Percentiles rank a stretch among this genome's conserved stretches.
Evolutionary conservation across 1,140 invertebrate genomes (phyloP).

Genomic region (Limonius californicus): DNA sequence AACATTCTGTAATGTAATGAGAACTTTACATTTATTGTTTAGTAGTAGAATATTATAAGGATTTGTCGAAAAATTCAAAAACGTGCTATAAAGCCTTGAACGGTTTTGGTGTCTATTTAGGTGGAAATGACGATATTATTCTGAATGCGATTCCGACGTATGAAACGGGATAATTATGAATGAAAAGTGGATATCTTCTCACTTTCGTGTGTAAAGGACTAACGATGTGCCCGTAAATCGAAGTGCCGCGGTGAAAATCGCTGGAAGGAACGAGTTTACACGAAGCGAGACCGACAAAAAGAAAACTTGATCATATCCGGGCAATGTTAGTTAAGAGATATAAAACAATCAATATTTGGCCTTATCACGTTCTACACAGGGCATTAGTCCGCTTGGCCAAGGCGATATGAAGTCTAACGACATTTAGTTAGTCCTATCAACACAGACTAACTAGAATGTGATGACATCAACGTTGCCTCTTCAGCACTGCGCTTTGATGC

Average conservation of each 20-base stretch:
- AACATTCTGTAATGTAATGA: too few species aligned
- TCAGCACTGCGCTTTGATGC: conserved; percentile 8
- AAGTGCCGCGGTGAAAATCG: too few species aligned
- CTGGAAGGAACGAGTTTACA: background rate
- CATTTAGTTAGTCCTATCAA: conserved; percentile 12
- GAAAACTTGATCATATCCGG: conserved; percentile 5
- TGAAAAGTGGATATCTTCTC: too few species aligned
- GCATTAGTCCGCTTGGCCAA: conserved; percentile 9
- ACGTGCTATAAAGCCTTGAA: too few species aligned
- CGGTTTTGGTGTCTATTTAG: too few species aligned
- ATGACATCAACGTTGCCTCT: conserved; percentile 6
- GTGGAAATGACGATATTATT: too few species aligned
- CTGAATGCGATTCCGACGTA: background rate
- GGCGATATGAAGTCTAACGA: conserved; percentile 12
- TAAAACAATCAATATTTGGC: conserved; percentile 9
- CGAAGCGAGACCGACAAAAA: conserved; percentile 2
- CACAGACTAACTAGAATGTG: conserved; percentile 12
- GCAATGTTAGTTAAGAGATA: conserved; percentile 1
- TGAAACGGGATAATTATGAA: background rate
- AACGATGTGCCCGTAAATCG: too few species aligned
- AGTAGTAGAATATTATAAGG: too few species aligned
- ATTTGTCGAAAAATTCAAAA: too few species aligned
- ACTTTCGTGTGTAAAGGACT: too few species aligned
- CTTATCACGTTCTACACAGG: conserved; percentile 3
- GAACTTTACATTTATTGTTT: too few species aligned